Percentiles rank a stretch among this genome's conserved stretches.
phyloP scores from a whole-genome alignment of 2,797 vertebrate species.

The Spondyliosoma cantharus region DNA sequence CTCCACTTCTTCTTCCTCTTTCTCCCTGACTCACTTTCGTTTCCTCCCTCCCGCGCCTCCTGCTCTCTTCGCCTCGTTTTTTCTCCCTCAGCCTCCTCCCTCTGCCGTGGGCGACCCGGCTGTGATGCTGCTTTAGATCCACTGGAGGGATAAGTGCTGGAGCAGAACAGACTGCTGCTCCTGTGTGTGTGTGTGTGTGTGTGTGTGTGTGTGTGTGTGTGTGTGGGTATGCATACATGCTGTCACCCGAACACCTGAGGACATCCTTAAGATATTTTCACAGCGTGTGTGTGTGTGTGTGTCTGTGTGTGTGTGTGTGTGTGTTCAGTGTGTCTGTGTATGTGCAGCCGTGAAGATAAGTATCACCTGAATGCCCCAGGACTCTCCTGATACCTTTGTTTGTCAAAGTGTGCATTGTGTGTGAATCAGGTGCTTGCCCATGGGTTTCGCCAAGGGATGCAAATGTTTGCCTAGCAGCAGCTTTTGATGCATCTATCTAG shows the following conservation, averaged over 20 bases:
- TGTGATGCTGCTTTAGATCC: constrained; percentile 57
- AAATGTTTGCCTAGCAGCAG: constrained; percentile 33
- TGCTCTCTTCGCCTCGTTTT: constrained; percentile 22
- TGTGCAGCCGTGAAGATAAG: constrained; percentile 13
- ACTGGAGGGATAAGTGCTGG: constrained; percentile 41
- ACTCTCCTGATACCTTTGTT: constrained; percentile 32
- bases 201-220: constrained; percentile 9
- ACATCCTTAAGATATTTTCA: constrained; percentile 40
- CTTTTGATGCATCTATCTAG: constrained; percentile 9
- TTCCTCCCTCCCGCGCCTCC: constrained; percentile 27
- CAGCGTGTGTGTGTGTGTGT: background rate
- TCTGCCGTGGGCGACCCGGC: constrained; percentile 46
- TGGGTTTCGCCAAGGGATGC: constrained; percentile 36
- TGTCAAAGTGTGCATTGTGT: constrained; percentile 37
- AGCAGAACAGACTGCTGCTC: constrained; percentile 42
- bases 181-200: background rate
- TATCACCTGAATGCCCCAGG: constrained; percentile 56
- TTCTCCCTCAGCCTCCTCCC: constrained; percentile 36
- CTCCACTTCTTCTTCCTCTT: constrained; percentile 41
- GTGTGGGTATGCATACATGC: constrained; percentile 4
- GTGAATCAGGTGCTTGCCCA: constrained; percentile 52
- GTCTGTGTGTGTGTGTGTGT: background rate
- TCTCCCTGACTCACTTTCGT: constrained; percentile 44
- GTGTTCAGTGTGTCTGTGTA: background rate
- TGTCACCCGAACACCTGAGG: constrained; percentile 42